Percentiles rank a stretch among this genome's conserved stretches.
phyloP scores from a whole-genome alignment of 92 coral and sea anemone species.

The Epizoanthus scotinus region DNA sequence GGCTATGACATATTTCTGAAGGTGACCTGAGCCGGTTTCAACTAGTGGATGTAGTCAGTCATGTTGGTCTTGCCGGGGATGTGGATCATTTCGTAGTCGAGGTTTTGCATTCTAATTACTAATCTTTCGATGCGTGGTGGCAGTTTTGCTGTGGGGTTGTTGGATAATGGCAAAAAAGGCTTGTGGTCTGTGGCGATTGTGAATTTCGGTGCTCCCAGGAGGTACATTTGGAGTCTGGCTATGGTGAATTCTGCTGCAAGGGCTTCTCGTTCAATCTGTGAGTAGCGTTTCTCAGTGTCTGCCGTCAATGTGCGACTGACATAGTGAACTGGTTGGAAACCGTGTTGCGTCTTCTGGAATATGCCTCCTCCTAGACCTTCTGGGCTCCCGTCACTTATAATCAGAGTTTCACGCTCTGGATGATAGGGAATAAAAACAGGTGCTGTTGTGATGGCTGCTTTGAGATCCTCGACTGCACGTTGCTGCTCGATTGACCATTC shows the following conservation, averaged over 20 bases:
- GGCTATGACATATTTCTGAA: slow-evolving; percentile 50
- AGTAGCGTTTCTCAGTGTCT: slow-evolving; percentile 49
- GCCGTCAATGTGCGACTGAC: slow-evolving; percentile 58
- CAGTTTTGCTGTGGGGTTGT: slow-evolving; percentile 52
- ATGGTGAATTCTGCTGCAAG: slow-evolving; percentile 60
- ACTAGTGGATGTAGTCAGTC: slow-evolving; percentile 57
- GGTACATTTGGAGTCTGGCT: slow-evolving; percentile 57
- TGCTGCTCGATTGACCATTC: slow-evolving; percentile 34
- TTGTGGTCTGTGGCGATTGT: slow-evolving; percentile 59
- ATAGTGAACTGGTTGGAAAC: slow-evolving; percentile 68
- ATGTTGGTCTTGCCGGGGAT: slow-evolving; percentile 43
- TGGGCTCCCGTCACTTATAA: slow-evolving; percentile 34
- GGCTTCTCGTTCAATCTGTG: slow-evolving; percentile 63
- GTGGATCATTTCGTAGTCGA: slow-evolving; percentile 53
- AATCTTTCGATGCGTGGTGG: slow-evolving; percentile 48
- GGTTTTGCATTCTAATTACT: slow-evolving; percentile 16
- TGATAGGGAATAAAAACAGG: slow-evolving; percentile 41
- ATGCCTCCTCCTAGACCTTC: slow-evolving; percentile 44
- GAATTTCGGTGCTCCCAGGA: slow-evolving; percentile 50
- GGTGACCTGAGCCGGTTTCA: background rate
- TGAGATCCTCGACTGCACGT: slow-evolving; percentile 40
- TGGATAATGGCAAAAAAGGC: slow-evolving; percentile 51
- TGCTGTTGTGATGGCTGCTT: slow-evolving; percentile 42
- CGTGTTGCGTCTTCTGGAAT: slow-evolving; percentile 44
- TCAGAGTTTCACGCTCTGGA: slow-evolving; percentile 8